These are phyloP conservation scores for Plutomurus gul DNA, from an alignment of 1,140 invertebrate genomes.

Conservation along the genomic window DNA sequence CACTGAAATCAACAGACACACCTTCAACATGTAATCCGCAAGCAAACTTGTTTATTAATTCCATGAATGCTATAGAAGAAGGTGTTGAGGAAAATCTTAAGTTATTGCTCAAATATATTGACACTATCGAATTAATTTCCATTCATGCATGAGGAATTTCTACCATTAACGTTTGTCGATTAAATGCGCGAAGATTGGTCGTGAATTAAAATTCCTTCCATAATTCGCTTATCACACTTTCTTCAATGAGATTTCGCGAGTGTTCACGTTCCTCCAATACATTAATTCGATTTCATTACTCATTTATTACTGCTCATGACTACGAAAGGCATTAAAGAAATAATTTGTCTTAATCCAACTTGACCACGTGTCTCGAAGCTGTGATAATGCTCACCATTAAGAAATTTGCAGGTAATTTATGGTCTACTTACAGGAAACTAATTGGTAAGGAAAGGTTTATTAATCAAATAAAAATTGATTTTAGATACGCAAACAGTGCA, in stretches of 20 bases:
- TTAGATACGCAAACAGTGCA: background rate
- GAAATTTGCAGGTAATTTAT: conserved; percentile 1
- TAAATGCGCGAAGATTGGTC: background rate
- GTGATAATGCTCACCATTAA: background rate
- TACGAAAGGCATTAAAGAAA: background rate
- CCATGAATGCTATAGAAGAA: too few species aligned
- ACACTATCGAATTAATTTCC: conserved; percentile 1
- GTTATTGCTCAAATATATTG: too few species aligned
- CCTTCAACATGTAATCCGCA: too few species aligned
- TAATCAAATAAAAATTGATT: background rate
- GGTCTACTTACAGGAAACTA: background rate
- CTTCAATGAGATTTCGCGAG: background rate
- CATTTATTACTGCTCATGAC: too few species aligned
- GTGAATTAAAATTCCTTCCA: conserved; percentile 25
- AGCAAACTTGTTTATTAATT: too few species aligned
- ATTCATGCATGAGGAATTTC: background rate
- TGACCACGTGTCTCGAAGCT: background rate
- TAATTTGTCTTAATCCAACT: conserved; percentile 16
- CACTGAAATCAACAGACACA: too few species aligned
- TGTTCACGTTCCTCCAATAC: background rate
- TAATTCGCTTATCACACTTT: too few species aligned
- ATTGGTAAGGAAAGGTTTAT: background rate
- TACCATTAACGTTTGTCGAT: background rate
- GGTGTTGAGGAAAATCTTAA: too few species aligned
- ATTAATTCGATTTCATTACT: background rate